phyloP scores from a whole-genome alignment of 2,888 invertebrate genomes.

The Sipha maydis region DNA sequence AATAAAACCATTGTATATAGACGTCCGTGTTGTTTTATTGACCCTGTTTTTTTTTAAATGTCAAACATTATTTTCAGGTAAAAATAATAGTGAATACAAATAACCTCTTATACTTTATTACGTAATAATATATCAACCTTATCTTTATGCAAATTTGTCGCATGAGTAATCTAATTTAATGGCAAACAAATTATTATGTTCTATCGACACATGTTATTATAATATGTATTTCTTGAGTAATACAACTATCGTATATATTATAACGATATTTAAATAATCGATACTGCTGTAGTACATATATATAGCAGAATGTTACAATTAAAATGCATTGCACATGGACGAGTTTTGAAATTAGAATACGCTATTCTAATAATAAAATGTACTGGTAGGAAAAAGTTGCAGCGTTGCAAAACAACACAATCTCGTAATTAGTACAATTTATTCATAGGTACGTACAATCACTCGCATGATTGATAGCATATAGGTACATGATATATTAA shows the following conservation, averaged over 20 bases:
- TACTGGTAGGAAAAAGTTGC: too few species aligned
- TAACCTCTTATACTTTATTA: constrained; percentile 26
- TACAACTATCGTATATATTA: background rate
- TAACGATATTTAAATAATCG: constrained; percentile 30
- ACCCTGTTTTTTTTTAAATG: constrained; percentile 32
- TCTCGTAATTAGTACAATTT: background rate
- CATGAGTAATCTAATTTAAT: constrained; percentile 53
- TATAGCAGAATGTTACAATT: background rate
- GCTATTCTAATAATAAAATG: too few species aligned
- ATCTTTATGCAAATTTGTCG: constrained; percentile 52
- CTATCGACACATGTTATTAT: constrained; percentile 1
- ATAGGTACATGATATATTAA: too few species aligned
- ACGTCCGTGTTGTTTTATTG: constrained; percentile 2
- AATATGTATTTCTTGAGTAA: background rate
- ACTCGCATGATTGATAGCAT: background rate
- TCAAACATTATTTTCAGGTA: constrained; percentile 42
- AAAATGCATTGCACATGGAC: background rate
- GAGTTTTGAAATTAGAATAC: too few species aligned
- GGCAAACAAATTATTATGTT: constrained; percentile 46
- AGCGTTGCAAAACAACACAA: background rate
- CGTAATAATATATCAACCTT: constrained; percentile 48
- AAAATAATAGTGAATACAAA: constrained; percentile 28
- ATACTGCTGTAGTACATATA: background rate
- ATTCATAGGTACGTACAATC: background rate
- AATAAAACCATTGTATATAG: background rate